These are phyloP conservation scores for Danio rerio DNA, from an alignment of 2,113 vertebrate genomes.

Conservation along the genomic window GRCz12tu NC_133197.1:40614501-40615000, in stretches of 20 bases:
- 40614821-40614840: constrained; percentile 43
- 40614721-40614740: constrained; percentile 60
- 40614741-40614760: constrained; percentile 52
- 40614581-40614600: background rate
- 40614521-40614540: too few relatives aligned
- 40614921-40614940: too few relatives aligned
- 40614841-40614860: constrained; percentile 16
- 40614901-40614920: background rate
- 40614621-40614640: constrained; percentile 45
- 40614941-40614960: too few relatives aligned
- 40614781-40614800: constrained; percentile 45
- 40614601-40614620: constrained; percentile 46
- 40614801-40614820: constrained; percentile 42
- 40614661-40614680: constrained; percentile 51
- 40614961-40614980: too few relatives aligned
- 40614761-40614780: constrained; percentile 54
- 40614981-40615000: too few relatives aligned
- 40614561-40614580: too few relatives aligned
- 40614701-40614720: constrained; percentile 59
- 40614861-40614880: background rate
- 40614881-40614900: constrained; percentile 11
- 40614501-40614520: too few relatives aligned
- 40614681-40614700: constrained; percentile 48
- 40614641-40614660: constrained; percentile 44
- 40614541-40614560: too few relatives aligned